A percentile compares a stretch with the other conserved stretches of the same genome.
phyloP scores from a whole-genome alignment of 2,113 vertebrate species.

The Brachirus orientalis region DNA sequence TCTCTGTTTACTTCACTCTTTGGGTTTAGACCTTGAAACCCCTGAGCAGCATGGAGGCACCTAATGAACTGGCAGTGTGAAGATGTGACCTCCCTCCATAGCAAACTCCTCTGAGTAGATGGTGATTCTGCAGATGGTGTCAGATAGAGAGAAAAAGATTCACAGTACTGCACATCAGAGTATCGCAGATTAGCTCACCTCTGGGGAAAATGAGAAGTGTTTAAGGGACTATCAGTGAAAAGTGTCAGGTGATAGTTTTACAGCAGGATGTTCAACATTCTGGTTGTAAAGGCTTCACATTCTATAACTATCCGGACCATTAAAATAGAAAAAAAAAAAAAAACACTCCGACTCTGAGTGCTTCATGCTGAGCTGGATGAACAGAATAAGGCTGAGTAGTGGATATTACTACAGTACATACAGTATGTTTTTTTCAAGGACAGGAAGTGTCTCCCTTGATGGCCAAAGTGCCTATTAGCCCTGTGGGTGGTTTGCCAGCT shows the following conservation, averaged over 20 bases:
- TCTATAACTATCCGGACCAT: constrained; percentile 1
- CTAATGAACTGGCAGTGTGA: too few relatives aligned
- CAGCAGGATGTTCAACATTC: background rate
- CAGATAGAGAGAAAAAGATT: background rate
- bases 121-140: background rate
- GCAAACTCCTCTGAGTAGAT: too few relatives aligned
- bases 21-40: too few relatives aligned
- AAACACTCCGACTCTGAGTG: constrained; percentile 20
- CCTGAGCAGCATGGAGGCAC: too few relatives aligned
- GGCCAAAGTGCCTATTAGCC: constrained; percentile 60
- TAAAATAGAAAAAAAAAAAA: constrained; percentile 10
- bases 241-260: constrained; percentile 27
- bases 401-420: constrained; percentile 30
- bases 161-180: constrained; percentile 1
- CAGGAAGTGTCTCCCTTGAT: constrained; percentile 50
- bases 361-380: constrained; percentile 13
- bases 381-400: constrained; percentile 24
- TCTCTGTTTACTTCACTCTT: background rate
- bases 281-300: constrained; percentile 15
- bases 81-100: too few relatives aligned
- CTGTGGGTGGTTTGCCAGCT: constrained; percentile 56
- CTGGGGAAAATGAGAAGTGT: constrained; percentile 19
- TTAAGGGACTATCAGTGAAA: constrained; percentile 18
- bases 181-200: constrained; percentile 4
- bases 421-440: constrained; percentile 63